phyloP scores from a whole-genome alignment of 2,797 vertebrate species.

The Fistularia tabacaria region DNA sequence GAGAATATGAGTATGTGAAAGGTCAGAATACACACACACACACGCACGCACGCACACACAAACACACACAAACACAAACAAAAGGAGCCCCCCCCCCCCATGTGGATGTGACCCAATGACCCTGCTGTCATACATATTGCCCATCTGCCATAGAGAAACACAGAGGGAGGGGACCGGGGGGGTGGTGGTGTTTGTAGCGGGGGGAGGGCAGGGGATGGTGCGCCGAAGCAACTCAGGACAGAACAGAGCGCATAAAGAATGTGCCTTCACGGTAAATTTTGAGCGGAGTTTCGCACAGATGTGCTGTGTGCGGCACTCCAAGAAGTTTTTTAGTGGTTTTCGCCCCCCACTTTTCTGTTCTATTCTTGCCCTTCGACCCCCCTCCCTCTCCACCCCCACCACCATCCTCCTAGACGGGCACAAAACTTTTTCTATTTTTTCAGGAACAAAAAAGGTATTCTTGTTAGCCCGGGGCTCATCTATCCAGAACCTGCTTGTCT shows the following conservation, averaged over 20 bases:
- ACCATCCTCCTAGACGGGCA: conserved; percentile 4
- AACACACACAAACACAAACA: conserved; percentile 26
- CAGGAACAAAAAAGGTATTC: conserved; percentile 30
- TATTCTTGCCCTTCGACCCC: conserved; percentile 9
- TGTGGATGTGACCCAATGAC: conserved; percentile 79
- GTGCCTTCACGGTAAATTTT: conserved; percentile 64
- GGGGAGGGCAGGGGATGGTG: conserved; percentile 2
- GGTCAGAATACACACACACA: conserved; percentile 25
- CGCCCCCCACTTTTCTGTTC: neutral
- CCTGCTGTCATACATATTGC: conserved; percentile 76
- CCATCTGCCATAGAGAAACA: conserved; percentile 77
- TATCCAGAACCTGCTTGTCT: conserved; percentile 29
- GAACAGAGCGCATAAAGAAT: conserved; percentile 45
- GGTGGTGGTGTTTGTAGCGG: conserved; percentile 13
- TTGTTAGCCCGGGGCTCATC: conserved; percentile 33
- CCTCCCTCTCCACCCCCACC: conserved; percentile 9
- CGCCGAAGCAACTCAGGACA: conserved; percentile 14
- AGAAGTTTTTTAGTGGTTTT: conserved; percentile 33
- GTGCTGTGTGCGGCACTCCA: conserved; percentile 34
- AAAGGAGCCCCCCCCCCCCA: conserved; percentile 59
- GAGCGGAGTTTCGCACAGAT: conserved; percentile 56
- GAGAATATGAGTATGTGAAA: conserved; percentile 11
- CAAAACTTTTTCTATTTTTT: neutral
- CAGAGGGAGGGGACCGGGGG: conserved; percentile 47
- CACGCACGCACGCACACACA: conserved; percentile 9